These are phyloP conservation scores for Plagiodera versicolora DNA, from an alignment of 2,888 invertebrate genomes.

Conservation along the genomic window DNA sequence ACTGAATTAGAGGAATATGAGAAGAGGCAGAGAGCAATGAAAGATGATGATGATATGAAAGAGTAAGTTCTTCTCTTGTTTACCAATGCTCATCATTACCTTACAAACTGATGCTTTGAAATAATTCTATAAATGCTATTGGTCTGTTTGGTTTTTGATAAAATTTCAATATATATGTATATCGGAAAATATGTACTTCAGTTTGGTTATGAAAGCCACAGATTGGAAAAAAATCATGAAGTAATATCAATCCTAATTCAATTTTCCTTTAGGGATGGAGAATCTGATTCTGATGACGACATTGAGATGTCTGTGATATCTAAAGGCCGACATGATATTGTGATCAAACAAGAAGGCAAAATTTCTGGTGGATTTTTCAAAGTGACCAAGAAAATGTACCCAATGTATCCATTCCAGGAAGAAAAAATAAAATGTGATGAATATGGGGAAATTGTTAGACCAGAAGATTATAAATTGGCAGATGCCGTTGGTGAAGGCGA, in stretches of 20 bases:
- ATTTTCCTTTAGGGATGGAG: constrained; percentile 62
- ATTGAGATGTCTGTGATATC: constrained; percentile 80
- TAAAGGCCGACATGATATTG: constrained; percentile 84
- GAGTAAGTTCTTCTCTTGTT: no score
- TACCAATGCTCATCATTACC: no score
- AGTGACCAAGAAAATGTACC: constrained; percentile 87
- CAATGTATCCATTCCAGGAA: constrained; percentile 95
- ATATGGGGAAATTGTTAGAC: constrained; percentile 93
- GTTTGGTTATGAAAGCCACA: no score
- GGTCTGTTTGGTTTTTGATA: no score
- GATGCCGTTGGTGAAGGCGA: constrained; percentile 70
- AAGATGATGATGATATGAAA: constrained; percentile 40
- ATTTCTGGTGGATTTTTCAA: constrained; percentile 79
- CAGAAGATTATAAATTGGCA: constrained; percentile 87
- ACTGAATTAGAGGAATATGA: constrained; percentile 76
- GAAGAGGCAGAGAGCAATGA: constrained; percentile 64
- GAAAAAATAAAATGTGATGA: constrained; percentile 90
- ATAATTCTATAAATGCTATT: no score
- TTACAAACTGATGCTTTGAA: no score
- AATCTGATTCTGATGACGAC: constrained; percentile 83
- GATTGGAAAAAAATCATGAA: no score
- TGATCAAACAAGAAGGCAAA: constrained; percentile 73
- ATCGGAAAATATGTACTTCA: no score
- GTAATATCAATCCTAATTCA: neutral
- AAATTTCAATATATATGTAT: no score